These are phyloP conservation scores for Callyntrura guangdongensis DNA, from an alignment of 2,888 invertebrate species.

Conservation along the genomic window DNA sequence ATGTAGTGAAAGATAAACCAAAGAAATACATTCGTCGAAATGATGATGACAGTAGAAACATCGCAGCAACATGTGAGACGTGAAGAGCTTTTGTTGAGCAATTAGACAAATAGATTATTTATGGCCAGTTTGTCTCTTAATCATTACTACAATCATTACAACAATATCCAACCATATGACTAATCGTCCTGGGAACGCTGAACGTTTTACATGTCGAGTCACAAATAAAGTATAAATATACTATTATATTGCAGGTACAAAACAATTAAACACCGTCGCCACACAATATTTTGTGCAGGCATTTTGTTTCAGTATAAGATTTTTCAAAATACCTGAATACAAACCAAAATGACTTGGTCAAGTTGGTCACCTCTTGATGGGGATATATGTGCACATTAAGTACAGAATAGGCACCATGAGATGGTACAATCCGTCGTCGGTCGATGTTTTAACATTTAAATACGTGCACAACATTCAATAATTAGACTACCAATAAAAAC, in stretches of 20 bases:
- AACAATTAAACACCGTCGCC: not conserved
- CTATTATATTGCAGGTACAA: not conserved
- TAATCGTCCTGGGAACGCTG: slow-evolving; percentile 14
- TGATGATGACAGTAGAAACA: slow-evolving; percentile 57
- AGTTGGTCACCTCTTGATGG: no score
- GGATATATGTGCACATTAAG: no score
- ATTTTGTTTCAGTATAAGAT: not conserved
- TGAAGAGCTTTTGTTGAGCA: slow-evolving; percentile 58
- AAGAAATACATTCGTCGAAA: slow-evolving; percentile 44
- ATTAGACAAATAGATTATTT: slow-evolving; percentile 77
- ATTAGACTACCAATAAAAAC: slow-evolving; percentile 21
- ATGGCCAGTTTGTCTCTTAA: slow-evolving; percentile 45
- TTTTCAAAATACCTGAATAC: no score
- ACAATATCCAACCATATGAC: slow-evolving; percentile 11
- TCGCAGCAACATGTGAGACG: slow-evolving; percentile 49
- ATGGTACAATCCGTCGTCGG: not conserved
- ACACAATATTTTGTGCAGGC: not conserved
- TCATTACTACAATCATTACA: not conserved
- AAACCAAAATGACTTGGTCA: no score
- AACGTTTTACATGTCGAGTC: not conserved
- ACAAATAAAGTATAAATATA: not conserved
- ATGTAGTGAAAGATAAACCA: slow-evolving; percentile 9
- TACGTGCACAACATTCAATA: not conserved
- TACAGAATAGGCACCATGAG: no score
- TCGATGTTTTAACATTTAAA: not conserved